Conservation (phyloP, 2,113 vertebrate genomes). For the Xiphophorus maculatus region DNA sequence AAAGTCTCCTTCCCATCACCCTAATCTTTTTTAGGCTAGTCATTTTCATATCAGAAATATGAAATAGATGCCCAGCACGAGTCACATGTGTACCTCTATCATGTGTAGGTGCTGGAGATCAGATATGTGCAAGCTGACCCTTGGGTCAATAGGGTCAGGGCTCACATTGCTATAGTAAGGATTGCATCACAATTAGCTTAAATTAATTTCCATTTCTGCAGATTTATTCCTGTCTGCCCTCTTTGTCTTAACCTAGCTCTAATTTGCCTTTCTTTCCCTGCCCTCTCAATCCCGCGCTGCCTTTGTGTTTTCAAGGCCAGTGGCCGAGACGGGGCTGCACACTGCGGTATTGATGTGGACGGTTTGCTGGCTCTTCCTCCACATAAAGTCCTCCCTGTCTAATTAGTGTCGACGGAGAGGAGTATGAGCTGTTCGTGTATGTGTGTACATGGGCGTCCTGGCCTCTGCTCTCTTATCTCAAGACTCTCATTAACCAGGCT, state of each 20-base stretch:
- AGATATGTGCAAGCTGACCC: neutral
- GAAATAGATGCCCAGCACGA: neutral
- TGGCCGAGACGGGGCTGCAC: constrained; percentile 50
- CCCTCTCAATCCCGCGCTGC: constrained; percentile 19
- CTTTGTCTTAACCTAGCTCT: constrained; percentile 38
- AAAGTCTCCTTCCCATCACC: no score
- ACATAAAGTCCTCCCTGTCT: constrained; percentile 71
- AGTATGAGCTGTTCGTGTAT: constrained; percentile 41
- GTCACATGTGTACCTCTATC: neutral
- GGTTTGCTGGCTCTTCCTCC: constrained; percentile 72
- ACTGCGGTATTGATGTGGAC: constrained; percentile 69
- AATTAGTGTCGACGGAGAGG: constrained; percentile 69
- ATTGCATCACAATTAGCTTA: neutral
- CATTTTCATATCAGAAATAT: no score
- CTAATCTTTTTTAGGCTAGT: no score
- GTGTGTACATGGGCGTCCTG: constrained; percentile 39
- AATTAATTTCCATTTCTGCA: constrained; percentile 44
- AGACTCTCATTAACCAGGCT: constrained; percentile 81
- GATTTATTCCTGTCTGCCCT: constrained; percentile 34
- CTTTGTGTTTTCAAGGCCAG: constrained; percentile 45
- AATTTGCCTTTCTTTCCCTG: constrained; percentile 50
- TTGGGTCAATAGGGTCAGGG: neutral
- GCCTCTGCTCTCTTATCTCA: constrained; percentile 78
- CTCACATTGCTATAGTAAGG: neutral
- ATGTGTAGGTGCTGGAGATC: no score